Conservation (phyloP, 2,797 vertebrate species). For the Chrysocyon brachyurus region DNA sequence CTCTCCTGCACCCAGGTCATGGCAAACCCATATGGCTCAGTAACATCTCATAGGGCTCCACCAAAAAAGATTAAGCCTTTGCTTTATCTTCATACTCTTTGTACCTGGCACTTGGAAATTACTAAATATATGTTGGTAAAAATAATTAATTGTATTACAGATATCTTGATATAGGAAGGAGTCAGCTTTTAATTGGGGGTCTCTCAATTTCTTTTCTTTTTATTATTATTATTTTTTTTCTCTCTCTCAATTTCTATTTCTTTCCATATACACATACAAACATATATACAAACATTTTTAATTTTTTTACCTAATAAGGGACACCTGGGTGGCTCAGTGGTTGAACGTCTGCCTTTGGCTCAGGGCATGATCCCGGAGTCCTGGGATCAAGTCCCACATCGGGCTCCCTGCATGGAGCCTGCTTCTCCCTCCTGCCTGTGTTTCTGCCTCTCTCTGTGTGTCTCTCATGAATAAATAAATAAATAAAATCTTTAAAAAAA, state of each 20-base stretch:
- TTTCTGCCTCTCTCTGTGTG: too few species aligned
- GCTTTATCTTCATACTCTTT: neutral
- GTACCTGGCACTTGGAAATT: too few species aligned
- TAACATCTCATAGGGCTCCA: accelerated
- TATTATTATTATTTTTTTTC: too few species aligned
- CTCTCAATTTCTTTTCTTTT: neutral
- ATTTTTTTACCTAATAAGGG: neutral
- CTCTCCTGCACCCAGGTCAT: accelerated
- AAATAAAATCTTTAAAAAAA: too few species aligned
- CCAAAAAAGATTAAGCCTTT: neutral
- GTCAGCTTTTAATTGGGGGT: neutral
- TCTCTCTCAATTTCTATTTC: neutral
- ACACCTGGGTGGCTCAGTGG: too few species aligned
- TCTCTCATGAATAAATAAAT: too few species aligned
- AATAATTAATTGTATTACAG: neutral
- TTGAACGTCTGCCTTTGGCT: too few species aligned
- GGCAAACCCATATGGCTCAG: neutral
- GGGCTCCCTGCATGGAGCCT: too few species aligned
- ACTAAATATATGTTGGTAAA: neutral
- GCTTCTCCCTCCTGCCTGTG: too few species aligned
- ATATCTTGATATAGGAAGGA: neutral
- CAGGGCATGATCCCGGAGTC: too few species aligned
- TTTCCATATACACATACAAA: neutral
- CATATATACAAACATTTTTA: neutral
- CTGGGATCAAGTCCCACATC: too few species aligned